Conservation (phyloP, 2,888 invertebrate species). For the Caenorhabditis doughertyi region DNA sequence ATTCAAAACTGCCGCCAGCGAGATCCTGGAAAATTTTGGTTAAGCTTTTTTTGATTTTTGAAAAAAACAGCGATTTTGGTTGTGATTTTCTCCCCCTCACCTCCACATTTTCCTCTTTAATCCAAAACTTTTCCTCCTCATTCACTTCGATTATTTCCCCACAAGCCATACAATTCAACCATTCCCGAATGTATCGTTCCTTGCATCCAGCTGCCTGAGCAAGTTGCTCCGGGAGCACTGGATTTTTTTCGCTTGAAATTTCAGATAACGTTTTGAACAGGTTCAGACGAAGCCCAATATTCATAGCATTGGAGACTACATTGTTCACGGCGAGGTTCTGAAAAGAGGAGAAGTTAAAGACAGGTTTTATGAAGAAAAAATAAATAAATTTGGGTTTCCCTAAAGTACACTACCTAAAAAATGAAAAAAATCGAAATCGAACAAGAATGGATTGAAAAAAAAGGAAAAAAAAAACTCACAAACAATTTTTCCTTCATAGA, state of each 20-base stretch:
- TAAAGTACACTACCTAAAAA: not conserved
- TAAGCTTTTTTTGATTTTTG: too few species aligned
- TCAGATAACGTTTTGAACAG: constrained; percentile 67
- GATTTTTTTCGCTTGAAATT: constrained; percentile 52
- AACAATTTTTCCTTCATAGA: constrained; percentile 38
- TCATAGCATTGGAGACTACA: constrained; percentile 50
- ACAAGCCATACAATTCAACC: constrained; percentile 69
- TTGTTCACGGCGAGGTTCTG: constrained; percentile 41
- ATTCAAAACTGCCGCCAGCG: constrained; percentile 19
- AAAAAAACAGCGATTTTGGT: too few species aligned
- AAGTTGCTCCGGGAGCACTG: constrained; percentile 69
- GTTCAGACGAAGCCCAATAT: constrained; percentile 56
- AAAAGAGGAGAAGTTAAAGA: too few species aligned
- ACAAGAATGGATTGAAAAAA: too few species aligned
- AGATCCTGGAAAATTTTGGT: too few species aligned
- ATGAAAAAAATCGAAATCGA: too few species aligned
- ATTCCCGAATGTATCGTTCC: constrained; percentile 70
- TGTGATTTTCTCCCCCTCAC: too few species aligned
- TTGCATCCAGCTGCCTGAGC: constrained; percentile 74
- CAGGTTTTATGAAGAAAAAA: too few species aligned
- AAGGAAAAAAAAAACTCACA: constrained; percentile 29
- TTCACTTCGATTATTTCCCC: constrained; percentile 72
- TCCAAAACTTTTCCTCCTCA: constrained; percentile 71
- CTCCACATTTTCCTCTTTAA: constrained; percentile 62
- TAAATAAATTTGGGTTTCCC: too few species aligned